phyloP scores from a whole-genome alignment of 2,113 vertebrate genomes.

The Cephalophus harveyi region DNA sequence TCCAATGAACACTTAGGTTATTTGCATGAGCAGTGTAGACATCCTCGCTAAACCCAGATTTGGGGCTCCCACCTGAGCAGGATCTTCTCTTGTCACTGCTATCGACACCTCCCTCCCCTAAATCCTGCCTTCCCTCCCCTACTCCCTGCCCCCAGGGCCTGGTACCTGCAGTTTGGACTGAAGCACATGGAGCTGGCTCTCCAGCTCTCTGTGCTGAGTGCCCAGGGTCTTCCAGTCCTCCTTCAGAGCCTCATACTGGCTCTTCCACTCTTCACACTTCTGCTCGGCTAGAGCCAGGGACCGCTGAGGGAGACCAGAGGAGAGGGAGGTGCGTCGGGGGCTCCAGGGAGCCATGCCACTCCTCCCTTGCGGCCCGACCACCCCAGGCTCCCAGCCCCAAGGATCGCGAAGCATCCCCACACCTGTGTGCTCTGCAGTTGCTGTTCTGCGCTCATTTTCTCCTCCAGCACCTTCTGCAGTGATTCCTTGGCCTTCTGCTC shows the following conservation, averaged over 20 bases:
- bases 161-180: conserved; percentile 90
- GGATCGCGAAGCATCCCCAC: background rate
- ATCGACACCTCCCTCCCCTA: no score
- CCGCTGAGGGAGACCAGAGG: conserved; percentile 78
- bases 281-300: conserved; percentile 78
- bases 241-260: conserved; percentile 81
- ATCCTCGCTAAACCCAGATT: background rate
- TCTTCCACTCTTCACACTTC: conserved; percentile 85
- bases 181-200: conserved; percentile 81
- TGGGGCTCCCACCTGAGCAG: background rate
- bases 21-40: background rate
- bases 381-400: background rate
- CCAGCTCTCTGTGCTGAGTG: conserved; percentile 77
- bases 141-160: background rate
- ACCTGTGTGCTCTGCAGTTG: conserved; percentile 88
- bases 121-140: background rate
- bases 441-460: conserved; percentile 85
- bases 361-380: background rate
- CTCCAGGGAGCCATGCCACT: background rate
- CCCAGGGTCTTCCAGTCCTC: conserved; percentile 75
- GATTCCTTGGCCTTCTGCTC: conserved; percentile 89
- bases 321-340: background rate
- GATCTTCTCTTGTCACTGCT: background rate
- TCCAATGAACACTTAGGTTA: background rate
- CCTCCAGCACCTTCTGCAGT: conserved; percentile 88